Conservation (phyloP, 2,797 vertebrate genomes). For the Potorous gilbertii region DNA sequence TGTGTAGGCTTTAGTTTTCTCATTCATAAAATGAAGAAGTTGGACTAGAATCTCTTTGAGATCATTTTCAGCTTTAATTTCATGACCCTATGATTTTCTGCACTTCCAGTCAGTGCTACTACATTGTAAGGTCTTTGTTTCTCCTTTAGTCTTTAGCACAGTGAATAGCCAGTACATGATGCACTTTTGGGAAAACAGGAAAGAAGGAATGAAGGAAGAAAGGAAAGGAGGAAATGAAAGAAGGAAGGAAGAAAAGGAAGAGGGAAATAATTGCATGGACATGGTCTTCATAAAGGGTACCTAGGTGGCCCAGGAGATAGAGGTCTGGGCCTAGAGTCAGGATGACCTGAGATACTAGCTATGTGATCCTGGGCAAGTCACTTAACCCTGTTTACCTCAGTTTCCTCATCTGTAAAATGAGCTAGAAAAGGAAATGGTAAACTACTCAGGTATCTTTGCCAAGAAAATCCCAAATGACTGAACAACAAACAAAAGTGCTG, state of each 20-base stretch:
- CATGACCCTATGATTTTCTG: not conserved
- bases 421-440: not conserved
- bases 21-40: not conserved
- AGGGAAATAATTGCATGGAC: not conserved
- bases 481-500: not conserved
- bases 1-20: not conserved
- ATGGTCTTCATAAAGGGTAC: not conserved
- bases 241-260: not conserved
- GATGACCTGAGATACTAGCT: not conserved
- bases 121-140: not conserved
- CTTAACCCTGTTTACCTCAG: not conserved
- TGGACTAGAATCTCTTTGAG: not conserved
- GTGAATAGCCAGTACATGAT: not conserved
- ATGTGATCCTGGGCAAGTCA: not conserved
- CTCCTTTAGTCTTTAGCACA: not conserved
- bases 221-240: not conserved
- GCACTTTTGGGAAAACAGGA: not conserved
- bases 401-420: not conserved
- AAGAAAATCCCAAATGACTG: not conserved
- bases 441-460: not conserved
- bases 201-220: no score
- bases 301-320: not conserved
- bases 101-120: not conserved
- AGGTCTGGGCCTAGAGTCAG: not conserved
- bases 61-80: not conserved